A percentile compares a stretch with the other conserved stretches of the same genome.
Evolutionary conservation across 2,113 vertebrate genomes (phyloP).

Genomic region (Corythoichthys haematopterus): DNA sequence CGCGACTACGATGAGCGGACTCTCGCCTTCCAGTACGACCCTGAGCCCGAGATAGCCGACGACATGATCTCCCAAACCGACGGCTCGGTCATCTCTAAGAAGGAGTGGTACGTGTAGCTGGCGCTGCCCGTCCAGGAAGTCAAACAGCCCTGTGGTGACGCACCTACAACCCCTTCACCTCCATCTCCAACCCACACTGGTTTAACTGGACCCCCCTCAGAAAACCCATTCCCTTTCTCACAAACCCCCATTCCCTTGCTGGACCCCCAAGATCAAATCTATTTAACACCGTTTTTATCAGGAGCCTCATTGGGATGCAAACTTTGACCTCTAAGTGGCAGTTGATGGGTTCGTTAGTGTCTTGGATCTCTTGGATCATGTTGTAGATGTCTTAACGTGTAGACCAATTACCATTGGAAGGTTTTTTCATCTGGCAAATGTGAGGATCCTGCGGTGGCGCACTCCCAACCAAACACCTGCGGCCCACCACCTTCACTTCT

Average conservation of each 20-base stretch:
- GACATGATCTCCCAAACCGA: conserved; percentile 99
- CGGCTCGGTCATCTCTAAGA: conserved; percentile 99
- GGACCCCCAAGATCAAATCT: background rate
- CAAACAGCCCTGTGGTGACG: conserved; percentile 35
- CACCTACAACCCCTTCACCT: conserved; percentile 27
- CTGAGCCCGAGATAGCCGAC: conserved; percentile 87
- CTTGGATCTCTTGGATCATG: conserved; percentile 61
- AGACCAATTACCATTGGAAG: conserved; percentile 62
- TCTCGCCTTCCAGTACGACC: conserved; percentile 93
- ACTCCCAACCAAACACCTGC: background rate
- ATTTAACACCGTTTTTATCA: background rate
- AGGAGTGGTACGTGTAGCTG: conserved; percentile 98
- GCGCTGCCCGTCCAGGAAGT: conserved; percentile 42
- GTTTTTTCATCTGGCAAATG: conserved; percentile 60
- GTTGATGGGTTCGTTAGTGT: conserved; percentile 63
- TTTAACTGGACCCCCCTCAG: conserved; percentile 22
- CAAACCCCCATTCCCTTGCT: background rate
- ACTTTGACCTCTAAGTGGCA: conserved; percentile 26
- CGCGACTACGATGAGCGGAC: conserved; percentile 88
- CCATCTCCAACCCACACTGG: conserved; percentile 40
- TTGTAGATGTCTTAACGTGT: conserved; percentile 74
- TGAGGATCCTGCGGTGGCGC: conserved; percentile 34
- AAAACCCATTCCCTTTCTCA: background rate
- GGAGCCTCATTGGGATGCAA: conserved; percentile 5
- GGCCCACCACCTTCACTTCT: background rate